Conservation (phyloP, 2,888 invertebrate genomes). For the Drosophila meridiana region DNA sequence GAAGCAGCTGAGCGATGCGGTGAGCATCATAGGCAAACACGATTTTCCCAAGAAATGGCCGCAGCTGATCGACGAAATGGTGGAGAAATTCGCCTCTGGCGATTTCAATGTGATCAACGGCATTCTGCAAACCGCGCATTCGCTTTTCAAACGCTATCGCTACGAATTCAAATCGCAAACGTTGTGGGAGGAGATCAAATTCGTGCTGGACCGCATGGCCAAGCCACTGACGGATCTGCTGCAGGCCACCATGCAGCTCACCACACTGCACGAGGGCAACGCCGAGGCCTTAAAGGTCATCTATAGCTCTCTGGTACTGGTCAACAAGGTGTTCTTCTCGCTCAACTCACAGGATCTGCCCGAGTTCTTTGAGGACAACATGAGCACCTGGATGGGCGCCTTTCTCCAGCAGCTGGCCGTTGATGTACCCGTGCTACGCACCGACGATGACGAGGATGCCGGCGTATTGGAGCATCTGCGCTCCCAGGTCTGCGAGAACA, state of each 20-base stretch:
- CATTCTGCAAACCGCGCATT: conserved; percentile 97
- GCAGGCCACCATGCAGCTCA: conserved; percentile 94
- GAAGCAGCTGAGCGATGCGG: conserved; percentile 97
- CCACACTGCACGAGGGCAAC: conserved; percentile 91
- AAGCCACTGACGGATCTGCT: conserved; percentile 96
- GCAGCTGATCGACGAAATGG: conserved; percentile 95
- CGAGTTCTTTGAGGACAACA: conserved; percentile 99
- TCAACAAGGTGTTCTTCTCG: conserved; percentile 98
- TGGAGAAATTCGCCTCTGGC: conserved; percentile 94
- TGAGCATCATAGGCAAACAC: conserved; percentile 97
- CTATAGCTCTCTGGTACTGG: conserved; percentile 94
- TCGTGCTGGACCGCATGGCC: conserved; percentile 97
- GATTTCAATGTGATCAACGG: conserved; percentile 98
- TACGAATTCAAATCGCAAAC: conserved; percentile 97
- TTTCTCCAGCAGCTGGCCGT: conserved; percentile 92
- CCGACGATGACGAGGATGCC: conserved; percentile 93
- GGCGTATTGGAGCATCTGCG: conserved; percentile 96
- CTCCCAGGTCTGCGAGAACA: conserved; percentile 98
- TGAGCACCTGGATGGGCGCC: conserved; percentile 97
- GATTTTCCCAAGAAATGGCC: conserved; percentile 99
- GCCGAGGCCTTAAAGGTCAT: conserved; percentile 93
- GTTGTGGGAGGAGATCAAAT: conserved; percentile 98
- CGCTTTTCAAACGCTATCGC: conserved; percentile 97
- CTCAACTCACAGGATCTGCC: conserved; percentile 99
- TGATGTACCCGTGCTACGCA: conserved; percentile 91